Evolutionary conservation across 1,140 invertebrate species (phyloP), one percentile per base, ranked within the genome.

Genomic region (Thaumatotibia leucotreta): DNA sequence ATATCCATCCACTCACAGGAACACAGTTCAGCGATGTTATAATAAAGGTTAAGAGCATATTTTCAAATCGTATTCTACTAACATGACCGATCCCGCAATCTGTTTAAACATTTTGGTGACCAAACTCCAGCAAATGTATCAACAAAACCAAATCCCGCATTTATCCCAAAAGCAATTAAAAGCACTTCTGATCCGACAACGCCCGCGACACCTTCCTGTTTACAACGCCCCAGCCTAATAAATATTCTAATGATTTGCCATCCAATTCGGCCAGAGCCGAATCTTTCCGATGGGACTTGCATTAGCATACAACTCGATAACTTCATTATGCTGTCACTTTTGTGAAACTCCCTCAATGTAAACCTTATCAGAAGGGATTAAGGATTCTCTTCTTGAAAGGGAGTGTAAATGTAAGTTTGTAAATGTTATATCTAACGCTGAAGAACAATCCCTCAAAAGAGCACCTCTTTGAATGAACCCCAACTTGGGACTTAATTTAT

Each of bases 401-500:
- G 11, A n/a, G 1, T 11, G 52, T 33, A 35, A 24, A 52, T 11
- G 49, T 14, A 61, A 61, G 58, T 66, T 71, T 64, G 63, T 31
- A n/a, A 61, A 68, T 70, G 69, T 74, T 70, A 70, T 67, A 70
- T 65, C 61, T 66, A 67, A 66, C 63, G 72, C 45, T 61, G 67
- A 74, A 62, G 64, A 76, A 79, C 75, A 81, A 75, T 79, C 67
- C 74, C 61, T 82, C 77, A 77, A 80, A 84, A 82, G 77, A 81
- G 72, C 72, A 77, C 74, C 73, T 74, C 79, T 78, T 77, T 79
- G 66, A 82, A 84, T 72, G 61, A 65, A n/a, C 69, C 61, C 73
- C 75, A 83, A 86, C 77, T 86, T 86, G 78, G 76, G 64, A 79
- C 75, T 83, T 86, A 86, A 86, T 86, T 86, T 84, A 86, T 86